Conservation (phyloP, 1,140 invertebrate species). For the Formica selysi region DNA sequence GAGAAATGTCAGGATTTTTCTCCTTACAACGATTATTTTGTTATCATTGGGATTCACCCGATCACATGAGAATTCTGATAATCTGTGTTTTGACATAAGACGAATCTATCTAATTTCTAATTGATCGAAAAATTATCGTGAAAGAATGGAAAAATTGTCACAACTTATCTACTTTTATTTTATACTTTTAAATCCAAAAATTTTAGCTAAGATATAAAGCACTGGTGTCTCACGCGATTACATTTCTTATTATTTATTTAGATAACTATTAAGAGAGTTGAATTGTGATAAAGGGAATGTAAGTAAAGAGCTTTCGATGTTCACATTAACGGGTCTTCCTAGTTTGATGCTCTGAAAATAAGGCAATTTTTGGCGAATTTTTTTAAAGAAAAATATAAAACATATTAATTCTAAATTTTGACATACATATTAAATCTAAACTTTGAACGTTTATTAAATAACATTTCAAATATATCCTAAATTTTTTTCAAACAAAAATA, state of each 20-base stretch:
- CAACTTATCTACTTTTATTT: constrained; percentile 4
- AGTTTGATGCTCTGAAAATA: too few relatives aligned
- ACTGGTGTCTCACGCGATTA: not conserved
- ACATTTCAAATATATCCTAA: too few relatives aligned
- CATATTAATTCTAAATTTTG: too few relatives aligned
- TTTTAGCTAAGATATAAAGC: not conserved
- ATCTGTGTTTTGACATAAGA: constrained; percentile 9
- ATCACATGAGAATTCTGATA: not conserved
- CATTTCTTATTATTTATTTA: constrained; percentile 10
- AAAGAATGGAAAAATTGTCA: not conserved
- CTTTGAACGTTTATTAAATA: too few relatives aligned
- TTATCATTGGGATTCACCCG: constrained; percentile 19
- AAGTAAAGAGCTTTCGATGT: too few relatives aligned
- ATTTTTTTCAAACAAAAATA: too few relatives aligned
- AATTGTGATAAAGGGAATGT: not conserved
- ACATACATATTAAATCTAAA: too few relatives aligned
- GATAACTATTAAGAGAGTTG: not conserved
- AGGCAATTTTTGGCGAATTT: too few relatives aligned
- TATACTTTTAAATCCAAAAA: not conserved
- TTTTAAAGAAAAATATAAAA: too few relatives aligned
- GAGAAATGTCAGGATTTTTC: constrained; percentile 36
- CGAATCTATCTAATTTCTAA: constrained; percentile 36
- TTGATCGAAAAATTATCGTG: constrained; percentile 41
- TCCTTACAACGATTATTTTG: constrained; percentile 26
- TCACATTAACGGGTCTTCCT: too few relatives aligned